Conservation (phyloP, 2,113 vertebrate genomes). For the Limanda limanda region DNA sequence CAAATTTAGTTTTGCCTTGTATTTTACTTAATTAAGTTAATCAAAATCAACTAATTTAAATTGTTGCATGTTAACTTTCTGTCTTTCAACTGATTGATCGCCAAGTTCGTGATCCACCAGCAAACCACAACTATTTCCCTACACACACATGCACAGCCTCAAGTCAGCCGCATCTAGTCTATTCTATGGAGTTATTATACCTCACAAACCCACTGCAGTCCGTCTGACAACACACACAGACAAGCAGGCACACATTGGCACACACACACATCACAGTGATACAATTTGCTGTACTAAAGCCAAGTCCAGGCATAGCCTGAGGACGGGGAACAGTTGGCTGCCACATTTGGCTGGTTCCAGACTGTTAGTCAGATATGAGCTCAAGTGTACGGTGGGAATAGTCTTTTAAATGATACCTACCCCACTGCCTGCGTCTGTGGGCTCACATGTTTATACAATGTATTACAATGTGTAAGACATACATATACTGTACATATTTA, state of each 20-base stretch:
- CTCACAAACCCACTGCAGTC: neutral
- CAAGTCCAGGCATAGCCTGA: constrained; percentile 77
- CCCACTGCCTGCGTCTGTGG: constrained; percentile 36
- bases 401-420: constrained; percentile 78
- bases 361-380: constrained; percentile 82
- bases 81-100: neutral
- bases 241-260: constrained; percentile 15
- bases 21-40: neutral
- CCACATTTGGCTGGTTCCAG: constrained; percentile 83
- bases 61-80: neutral
- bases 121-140: neutral
- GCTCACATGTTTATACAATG: constrained; percentile 30
- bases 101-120: neutral
- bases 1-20: neutral
- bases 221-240: constrained; percentile 20
- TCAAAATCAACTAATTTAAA: neutral
- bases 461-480: constrained; percentile 34
- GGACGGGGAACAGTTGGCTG: constrained; percentile 82
- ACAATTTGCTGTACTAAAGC: constrained; percentile 69
- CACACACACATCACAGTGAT: constrained; percentile 36
- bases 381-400: constrained; percentile 74
- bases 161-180: constrained; percentile 5
- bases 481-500: constrained; percentile 34
- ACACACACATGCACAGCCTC: neutral
- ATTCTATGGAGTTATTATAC: constrained; percentile 15